phyloP scores from a whole-genome alignment of 2,888 invertebrate species.

The Cryptophagus acutangulus region DNA sequence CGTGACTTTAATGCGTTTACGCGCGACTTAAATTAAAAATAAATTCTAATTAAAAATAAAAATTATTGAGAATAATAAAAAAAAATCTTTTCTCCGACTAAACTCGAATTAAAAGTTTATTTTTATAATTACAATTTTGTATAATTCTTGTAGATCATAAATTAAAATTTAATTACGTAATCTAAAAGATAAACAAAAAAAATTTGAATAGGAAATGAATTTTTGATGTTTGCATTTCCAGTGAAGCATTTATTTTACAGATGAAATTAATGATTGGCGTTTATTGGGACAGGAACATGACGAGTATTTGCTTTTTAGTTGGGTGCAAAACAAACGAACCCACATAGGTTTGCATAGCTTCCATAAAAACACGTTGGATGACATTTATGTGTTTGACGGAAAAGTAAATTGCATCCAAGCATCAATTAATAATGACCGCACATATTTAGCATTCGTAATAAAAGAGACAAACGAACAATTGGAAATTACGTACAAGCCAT shows the following conservation, averaged over 20 bases:
- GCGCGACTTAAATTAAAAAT: too few relatives aligned
- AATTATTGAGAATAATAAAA: too few relatives aligned
- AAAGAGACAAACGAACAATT: constrained; percentile 50
- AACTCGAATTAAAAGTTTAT: too few relatives aligned
- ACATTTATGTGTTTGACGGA: constrained; percentile 59
- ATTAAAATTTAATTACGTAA: too few relatives aligned
- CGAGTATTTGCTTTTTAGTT: constrained; percentile 66
- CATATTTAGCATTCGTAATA: constrained; percentile 63
- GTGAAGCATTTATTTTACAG: constrained; percentile 46
- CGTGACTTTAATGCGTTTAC: too few relatives aligned
- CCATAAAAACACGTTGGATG: constrained; percentile 55
- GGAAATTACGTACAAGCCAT: constrained; percentile 57
- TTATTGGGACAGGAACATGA: constrained; percentile 77
- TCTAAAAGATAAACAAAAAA: too few relatives aligned
- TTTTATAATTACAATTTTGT: too few relatives aligned
- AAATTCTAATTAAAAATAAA: too few relatives aligned
- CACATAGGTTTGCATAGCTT: constrained; percentile 61
- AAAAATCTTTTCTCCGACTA: too few relatives aligned
- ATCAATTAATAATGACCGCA: constrained; percentile 65
- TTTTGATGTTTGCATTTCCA: too few relatives aligned
- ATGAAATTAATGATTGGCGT: constrained; percentile 71
- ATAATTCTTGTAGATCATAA: too few relatives aligned
- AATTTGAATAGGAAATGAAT: too few relatives aligned
- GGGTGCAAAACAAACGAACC: constrained; percentile 47
- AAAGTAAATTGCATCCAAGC: constrained; percentile 72